A percentile compares a stretch with the other conserved stretches of the same genome.
Conservation (phyloP, 2,113 vertebrate genomes). For the Anguilla rostrata region DNA sequence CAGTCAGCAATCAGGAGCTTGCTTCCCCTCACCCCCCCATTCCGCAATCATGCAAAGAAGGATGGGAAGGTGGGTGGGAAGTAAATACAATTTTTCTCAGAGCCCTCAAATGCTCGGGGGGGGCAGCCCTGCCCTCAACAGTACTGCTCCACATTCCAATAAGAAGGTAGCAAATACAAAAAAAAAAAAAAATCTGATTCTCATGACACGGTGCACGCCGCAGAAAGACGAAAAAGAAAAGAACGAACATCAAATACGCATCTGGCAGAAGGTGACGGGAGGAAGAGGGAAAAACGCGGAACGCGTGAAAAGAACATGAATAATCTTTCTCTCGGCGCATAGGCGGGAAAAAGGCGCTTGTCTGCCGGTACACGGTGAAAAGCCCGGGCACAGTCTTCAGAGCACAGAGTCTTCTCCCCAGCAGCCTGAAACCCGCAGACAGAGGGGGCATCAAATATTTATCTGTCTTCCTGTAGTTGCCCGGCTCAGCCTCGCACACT, state of each 20-base stretch:
- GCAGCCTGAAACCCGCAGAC: background rate
- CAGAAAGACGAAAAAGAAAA: background rate
- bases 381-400: background rate
- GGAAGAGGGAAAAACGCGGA: background rate
- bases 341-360: background rate
- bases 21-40: too few relatives aligned
- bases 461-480: background rate
- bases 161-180: too few relatives aligned
- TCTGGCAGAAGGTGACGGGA: background rate
- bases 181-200: background rate
- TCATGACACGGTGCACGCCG: background rate
- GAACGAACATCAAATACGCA: background rate
- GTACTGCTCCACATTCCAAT: too few relatives aligned
- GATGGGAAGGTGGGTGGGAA: too few relatives aligned
- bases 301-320: background rate
- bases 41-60: too few relatives aligned
- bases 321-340: background rate
- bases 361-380: background rate
- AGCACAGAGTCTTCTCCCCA: background rate
- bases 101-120: too few relatives aligned
- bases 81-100: too few relatives aligned
- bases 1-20: too few relatives aligned
- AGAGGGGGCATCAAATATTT: slow-evolving; percentile 21
- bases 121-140: too few relatives aligned
- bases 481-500: background rate